Evolutionary conservation across 2,888 invertebrate species (phyloP).

Genomic region (Ichneumon xanthorius): DNA sequence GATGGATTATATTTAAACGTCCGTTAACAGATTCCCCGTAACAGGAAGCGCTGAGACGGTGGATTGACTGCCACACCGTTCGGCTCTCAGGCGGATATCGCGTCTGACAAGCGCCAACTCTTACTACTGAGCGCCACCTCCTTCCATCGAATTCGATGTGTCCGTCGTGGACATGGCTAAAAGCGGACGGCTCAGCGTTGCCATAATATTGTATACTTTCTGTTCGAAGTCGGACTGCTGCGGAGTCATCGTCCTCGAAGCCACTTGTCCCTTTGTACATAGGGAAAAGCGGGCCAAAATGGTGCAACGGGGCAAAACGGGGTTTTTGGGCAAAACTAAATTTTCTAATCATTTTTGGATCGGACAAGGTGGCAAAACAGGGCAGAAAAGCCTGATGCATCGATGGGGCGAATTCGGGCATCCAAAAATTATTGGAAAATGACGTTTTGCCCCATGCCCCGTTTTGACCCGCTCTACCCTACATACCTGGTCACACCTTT

Average conservation of each 20-base stretch:
- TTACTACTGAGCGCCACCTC: not conserved
- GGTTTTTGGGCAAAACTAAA: no score
- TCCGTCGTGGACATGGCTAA: not conserved
- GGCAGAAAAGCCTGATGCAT: no score
- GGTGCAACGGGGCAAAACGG: no score
- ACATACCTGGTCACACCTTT: no score
- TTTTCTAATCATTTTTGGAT: no score
- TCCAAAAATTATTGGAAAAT: no score
- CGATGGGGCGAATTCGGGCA: no score
- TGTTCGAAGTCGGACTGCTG: not conserved
- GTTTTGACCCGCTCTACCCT: no score
- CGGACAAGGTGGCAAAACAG: no score
- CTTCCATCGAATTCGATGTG: not conserved
- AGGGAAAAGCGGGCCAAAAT: no score
- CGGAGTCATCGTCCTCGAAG: not conserved
- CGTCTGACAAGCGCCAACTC: not conserved
- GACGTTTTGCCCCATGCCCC: no score
- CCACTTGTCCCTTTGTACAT: no score
- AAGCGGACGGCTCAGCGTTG: not conserved
- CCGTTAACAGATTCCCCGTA: not conserved
- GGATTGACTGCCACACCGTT: not conserved
- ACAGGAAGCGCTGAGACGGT: not conserved
- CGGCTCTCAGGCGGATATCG: not conserved
- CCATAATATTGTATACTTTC: not conserved
- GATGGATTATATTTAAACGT: not conserved